Base-by-base conservation (phyloP, 2,113 vertebrate species). In the Aegypius monachus region DNA sequence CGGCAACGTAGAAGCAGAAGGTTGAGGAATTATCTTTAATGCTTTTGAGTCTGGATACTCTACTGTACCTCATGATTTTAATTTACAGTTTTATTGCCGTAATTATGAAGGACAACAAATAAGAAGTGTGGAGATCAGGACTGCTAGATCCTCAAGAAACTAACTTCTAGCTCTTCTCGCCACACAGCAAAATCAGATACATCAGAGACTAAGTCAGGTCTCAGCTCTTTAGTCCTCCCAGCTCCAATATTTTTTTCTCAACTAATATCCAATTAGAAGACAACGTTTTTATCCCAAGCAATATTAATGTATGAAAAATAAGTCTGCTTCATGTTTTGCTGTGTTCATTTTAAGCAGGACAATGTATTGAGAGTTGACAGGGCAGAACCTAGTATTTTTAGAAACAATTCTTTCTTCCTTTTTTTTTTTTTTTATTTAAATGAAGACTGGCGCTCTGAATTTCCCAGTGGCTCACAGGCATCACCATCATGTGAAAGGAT, bases 181-280 rank as follows among this genome's bases (percentile, higher is more conserved):
- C 82, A 88, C 31, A 53, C 62, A 72, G 65, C 56, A 82, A 67
- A 42, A 67, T 25, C 80, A 75, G 88, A 61, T 38, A 38, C 40
- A 42, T 17, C 74, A 82, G 72, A 94, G 77, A 47, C 52, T n/a
- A 47, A n/a, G 27, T 26, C 10, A 48, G 36, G n/a, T 48, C 81
- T 77, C 79, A 90, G 75, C 45, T 90, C 71, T 95, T 78, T 48
- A 62, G 21, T 10, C 61, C 71, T 96, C 70, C 25, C 77, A 89
- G 13, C 38, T 80, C 34, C 56, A 74, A 29, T 23, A 32, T 27
- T 67, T 38, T 71, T 70, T 95, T 63, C 74, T 95, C 85, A 90
- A 92, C 79, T 93, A 97, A 83, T 87, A 96, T 59, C 90, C 36
- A 88, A 52, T 66, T 90, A 84, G 83, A 82, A 93, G 61, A 80